A percentile compares a stretch with the other conserved stretches of the same genome.
phyloP scores from a whole-genome alignment of 2,888 invertebrate species.

The Tuberolachnus salignus region DNA sequence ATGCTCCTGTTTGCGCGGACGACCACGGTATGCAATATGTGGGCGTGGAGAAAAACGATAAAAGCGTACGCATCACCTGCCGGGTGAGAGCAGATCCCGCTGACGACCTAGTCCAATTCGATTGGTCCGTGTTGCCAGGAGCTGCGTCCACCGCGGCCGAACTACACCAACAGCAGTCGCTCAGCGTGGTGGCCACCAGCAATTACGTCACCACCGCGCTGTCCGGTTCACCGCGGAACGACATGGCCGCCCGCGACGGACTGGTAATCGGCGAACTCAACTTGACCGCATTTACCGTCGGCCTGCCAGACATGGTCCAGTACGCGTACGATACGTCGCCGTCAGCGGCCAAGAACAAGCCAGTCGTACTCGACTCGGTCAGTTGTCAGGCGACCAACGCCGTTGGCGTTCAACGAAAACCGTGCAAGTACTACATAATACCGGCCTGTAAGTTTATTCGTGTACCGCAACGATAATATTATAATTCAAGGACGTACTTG shows the following conservation, averaged over 20 bases:
- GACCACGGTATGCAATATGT: conserved; percentile 19
- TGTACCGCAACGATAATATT: not conserved
- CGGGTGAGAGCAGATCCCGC: conserved; percentile 40
- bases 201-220: conserved; percentile 46
- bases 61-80: conserved; percentile 27
- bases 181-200: conserved; percentile 8
- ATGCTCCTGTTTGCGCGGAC: conserved; percentile 43
- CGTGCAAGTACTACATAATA: conserved; percentile 85
- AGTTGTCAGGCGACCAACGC: conserved; percentile 85
- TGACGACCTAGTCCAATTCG: conserved; percentile 37
- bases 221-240: conserved; percentile 1
- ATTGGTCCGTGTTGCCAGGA: conserved; percentile 47
- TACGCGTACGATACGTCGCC: not conserved
- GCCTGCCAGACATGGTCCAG: conserved; percentile 8
- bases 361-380: conserved; percentile 70
- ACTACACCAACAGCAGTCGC: conserved; percentile 6
- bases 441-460: conserved; percentile 72
- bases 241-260: conserved; percentile 16
- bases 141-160: not conserved
- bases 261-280: conserved; percentile 25
- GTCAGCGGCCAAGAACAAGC: not conserved
- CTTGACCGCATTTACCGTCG: not conserved
- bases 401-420: conserved; percentile 81
- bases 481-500: too few relatives aligned
- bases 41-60: conserved; percentile 25